phyloP scores from a whole-genome alignment of 2,113 vertebrate genomes.

The Glaucomys volans region DNA sequence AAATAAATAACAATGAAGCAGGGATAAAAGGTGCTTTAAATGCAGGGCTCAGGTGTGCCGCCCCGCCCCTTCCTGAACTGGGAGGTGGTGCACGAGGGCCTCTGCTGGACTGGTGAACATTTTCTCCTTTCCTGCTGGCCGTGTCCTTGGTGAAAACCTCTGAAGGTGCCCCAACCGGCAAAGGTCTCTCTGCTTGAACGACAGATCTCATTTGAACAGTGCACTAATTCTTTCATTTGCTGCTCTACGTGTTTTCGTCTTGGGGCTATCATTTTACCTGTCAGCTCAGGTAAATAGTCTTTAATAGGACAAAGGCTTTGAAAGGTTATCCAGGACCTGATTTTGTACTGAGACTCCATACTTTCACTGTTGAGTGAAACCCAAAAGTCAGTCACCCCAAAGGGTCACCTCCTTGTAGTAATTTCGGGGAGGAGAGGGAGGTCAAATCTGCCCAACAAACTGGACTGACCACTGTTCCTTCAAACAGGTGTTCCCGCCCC shows the following conservation, averaged over 20 bases:
- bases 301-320: constrained; percentile 47
- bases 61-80: not conserved
- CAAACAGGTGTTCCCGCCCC: not conserved
- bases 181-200: not conserved
- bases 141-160: not conserved
- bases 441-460: not conserved
- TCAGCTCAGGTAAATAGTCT: constrained; percentile 59
- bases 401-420: not conserved
- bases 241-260: constrained; percentile 49
- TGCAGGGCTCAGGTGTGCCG: accelerated
- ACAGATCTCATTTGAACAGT: constrained; percentile 58
- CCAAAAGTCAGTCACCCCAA: not conserved
- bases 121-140: not conserved
- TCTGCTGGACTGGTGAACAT: not conserved
- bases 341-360: constrained; percentile 26
- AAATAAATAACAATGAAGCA: not conserved
- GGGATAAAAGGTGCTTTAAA: not conserved
- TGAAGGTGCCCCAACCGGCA: constrained; percentile 2
- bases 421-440: not conserved
- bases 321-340: constrained; percentile 60
- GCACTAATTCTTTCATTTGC: constrained; percentile 64
- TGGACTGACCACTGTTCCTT: not conserved
- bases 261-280: constrained; percentile 58
- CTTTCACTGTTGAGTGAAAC: not conserved
- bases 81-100: not conserved